phyloP scores from a whole-genome alignment of 2,888 invertebrate genomes.

The Phragmatobia fuliginosa region DNA sequence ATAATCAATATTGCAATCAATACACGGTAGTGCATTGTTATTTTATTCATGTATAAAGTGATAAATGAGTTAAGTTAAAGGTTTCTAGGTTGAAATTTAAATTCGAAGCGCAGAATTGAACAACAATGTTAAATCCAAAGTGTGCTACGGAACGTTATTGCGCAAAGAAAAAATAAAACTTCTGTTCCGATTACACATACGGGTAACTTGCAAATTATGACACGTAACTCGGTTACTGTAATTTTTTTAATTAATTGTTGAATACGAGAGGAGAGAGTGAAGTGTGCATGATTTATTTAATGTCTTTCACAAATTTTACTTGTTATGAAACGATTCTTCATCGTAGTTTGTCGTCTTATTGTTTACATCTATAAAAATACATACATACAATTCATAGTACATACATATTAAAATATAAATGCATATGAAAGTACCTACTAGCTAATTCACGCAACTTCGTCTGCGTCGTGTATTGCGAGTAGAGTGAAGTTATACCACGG shows the following conservation, averaged over 20 bases:
- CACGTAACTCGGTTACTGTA: conserved; percentile 41
- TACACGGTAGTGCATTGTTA: conserved; percentile 11
- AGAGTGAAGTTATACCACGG: too few relatives aligned
- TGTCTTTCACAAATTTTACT: conserved; percentile 23
- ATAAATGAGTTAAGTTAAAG: conserved; percentile 22
- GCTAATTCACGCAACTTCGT: too few relatives aligned
- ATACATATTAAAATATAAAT: too few relatives aligned
- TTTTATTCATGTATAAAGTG: conserved; percentile 14
- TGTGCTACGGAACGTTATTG: conserved; percentile 17
- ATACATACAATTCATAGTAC: too few relatives aligned
- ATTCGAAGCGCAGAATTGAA: conserved; percentile 25
- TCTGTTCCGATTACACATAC: conserved; percentile 16
- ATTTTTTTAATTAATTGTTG: conserved; percentile 50
- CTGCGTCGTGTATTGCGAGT: too few relatives aligned
- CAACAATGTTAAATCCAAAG: conserved; percentile 7
- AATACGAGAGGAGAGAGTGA: conserved; percentile 46
- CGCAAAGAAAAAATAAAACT: conserved; percentile 9
- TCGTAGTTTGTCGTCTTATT: background rate
- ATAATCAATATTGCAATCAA: background rate
- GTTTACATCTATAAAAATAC: too few relatives aligned
- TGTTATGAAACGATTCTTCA: conserved; percentile 12
- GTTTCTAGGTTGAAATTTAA: conserved; percentile 41
- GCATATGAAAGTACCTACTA: too few relatives aligned
- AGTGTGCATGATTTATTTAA: conserved; percentile 31
- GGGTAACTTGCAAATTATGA: conserved; percentile 28